A percentile compares a stretch with the other conserved stretches of the same genome.
phyloP scores from a whole-genome alignment of 2,888 invertebrate genomes.

The Nudaria mundana region DNA sequence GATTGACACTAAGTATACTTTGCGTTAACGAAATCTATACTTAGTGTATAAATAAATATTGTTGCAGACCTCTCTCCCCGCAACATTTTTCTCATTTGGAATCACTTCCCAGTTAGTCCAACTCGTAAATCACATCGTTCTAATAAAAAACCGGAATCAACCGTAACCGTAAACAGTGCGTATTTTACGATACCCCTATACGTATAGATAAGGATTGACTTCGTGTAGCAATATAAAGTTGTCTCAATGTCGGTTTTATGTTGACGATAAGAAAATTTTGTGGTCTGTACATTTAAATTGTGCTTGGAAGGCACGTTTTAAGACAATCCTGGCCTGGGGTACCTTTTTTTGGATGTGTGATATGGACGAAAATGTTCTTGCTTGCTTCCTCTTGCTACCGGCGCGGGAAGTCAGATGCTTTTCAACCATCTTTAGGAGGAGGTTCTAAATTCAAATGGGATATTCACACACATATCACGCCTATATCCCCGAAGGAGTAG shows the following conservation, averaged over 20 bases:
- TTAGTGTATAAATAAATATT: no score
- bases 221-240: slow-evolving; percentile 12
- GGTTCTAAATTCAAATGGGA: no score
- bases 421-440: no score
- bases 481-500: no score
- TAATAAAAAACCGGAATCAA: slow-evolving; percentile 19
- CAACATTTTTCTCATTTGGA: slow-evolving; percentile 16
- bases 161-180: slow-evolving; percentile 20
- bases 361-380: no score
- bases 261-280: slow-evolving; percentile 17
- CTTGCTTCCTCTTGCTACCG: no score
- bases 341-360: no score
- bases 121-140: slow-evolving; percentile 19
- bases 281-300: slow-evolving; percentile 12
- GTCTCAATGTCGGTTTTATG: slow-evolving; percentile 1
- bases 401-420: no score
- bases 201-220: slow-evolving; percentile 16
- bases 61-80: no score
- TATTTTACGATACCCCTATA: slow-evolving; percentile 19
- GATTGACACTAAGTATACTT: not conserved
- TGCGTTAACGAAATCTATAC: not conserved
- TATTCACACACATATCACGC: no score
- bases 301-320: no score
- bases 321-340: no score
- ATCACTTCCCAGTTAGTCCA: slow-evolving; percentile 7